phyloP scores from a whole-genome alignment of 2,113 vertebrate genomes.

The Scolopax mira region DNA sequence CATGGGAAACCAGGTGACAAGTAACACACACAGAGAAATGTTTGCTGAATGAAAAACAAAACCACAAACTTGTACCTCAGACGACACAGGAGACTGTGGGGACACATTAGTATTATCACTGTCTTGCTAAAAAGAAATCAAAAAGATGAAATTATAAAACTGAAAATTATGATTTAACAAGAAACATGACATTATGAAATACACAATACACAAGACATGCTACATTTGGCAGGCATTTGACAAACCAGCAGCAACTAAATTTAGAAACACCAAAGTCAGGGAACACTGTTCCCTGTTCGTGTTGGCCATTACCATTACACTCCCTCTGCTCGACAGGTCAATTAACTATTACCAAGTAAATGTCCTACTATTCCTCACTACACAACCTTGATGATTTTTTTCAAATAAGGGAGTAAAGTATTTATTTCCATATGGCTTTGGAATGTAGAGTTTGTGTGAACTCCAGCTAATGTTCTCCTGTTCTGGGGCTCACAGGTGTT shows the following conservation, averaged over 20 bases:
- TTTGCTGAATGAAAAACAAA: slow-evolving; percentile 27
- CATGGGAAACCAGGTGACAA: neutral
- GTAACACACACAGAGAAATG: slow-evolving; percentile 1
- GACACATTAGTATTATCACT: slow-evolving; percentile 84
- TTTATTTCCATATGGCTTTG: neutral
- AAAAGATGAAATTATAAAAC: slow-evolving; percentile 76
- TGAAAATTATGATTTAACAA: slow-evolving; percentile 54
- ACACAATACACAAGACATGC: neutral
- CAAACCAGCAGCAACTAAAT: neutral
- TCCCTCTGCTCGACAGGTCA: neutral
- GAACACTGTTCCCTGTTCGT: neutral
- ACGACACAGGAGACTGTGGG: slow-evolving; percentile 81
- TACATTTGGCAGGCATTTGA: neutral
- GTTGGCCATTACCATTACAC: neutral
- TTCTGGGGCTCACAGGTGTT: neutral
- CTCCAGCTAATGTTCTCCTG: neutral
- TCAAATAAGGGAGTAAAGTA: neutral
- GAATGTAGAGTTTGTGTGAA: neutral
- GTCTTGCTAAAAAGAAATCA: slow-evolving; percentile 82
- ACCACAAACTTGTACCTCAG: slow-evolving; percentile 78
- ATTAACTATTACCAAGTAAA: neutral
- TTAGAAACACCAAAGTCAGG: neutral
- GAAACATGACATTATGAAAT: slow-evolving; percentile 33
- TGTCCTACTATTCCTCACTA: neutral
- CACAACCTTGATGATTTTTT: neutral